Percentiles rank a stretch among this genome's conserved stretches.
Evolutionary conservation across 1,140 invertebrate species (phyloP).

Genomic region (Calosoma granatense): DNA sequence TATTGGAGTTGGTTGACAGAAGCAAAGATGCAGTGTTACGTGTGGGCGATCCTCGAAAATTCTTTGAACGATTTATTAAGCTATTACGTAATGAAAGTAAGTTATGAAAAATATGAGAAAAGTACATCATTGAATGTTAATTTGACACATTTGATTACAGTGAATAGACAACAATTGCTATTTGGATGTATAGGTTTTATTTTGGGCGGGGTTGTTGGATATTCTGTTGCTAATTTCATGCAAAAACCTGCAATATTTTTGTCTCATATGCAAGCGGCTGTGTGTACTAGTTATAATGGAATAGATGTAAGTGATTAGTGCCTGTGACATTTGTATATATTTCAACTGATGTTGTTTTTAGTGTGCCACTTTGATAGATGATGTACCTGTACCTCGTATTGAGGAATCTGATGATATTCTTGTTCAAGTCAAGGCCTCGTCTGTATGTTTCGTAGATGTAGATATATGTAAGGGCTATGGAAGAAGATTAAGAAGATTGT

Average conservation of each 20-base stretch:
- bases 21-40: conserved; percentile 30
- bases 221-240: conserved; percentile 35
- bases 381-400: conserved; percentile 41
- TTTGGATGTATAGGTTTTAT: conserved; percentile 40
- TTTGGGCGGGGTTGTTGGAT: conserved; percentile 40
- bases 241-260: conserved; percentile 28
- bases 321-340: conserved; percentile 12
- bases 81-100: conserved; percentile 24
- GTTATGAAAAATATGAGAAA: conserved; percentile 7
- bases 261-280: conserved; percentile 42
- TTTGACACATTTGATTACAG: conserved; percentile 17
- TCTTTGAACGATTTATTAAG: conserved; percentile 21
- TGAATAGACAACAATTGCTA: conserved; percentile 36
- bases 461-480: conserved; percentile 54
- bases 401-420: conserved; percentile 49
- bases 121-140: too few species aligned
- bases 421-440: conserved; percentile 53
- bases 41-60: conserved; percentile 19
- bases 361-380: conserved; percentile 45
- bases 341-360: conserved; percentile 9
- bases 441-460: conserved; percentile 52
- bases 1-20: conserved; percentile 27
- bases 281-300: conserved; percentile 42
- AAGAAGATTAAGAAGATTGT: conserved; percentile 40
- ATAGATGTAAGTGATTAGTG: conserved; percentile 36